These are phyloP conservation scores for Cirrhinus molitorella DNA, from an alignment of 2,797 vertebrate genomes.

Conservation along the genomic window DNA sequence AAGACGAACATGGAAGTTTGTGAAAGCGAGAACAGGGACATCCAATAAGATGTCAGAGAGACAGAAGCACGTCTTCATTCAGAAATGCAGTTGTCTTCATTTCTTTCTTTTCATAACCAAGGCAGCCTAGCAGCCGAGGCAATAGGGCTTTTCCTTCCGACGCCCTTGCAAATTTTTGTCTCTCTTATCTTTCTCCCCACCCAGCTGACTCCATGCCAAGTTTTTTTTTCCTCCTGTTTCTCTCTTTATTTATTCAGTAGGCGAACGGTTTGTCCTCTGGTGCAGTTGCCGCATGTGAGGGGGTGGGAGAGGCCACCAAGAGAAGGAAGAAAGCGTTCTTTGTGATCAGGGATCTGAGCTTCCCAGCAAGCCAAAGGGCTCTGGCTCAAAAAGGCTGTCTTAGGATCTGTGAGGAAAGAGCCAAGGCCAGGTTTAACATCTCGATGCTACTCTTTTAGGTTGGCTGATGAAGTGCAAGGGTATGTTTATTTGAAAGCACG, in stretches of 20 bases:
- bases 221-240: conserved; percentile 41
- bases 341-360: conserved; percentile 57
- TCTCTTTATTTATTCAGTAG: conserved; percentile 63
- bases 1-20: not conserved
- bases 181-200: conserved; percentile 56
- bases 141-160: conserved; percentile 56
- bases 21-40: not conserved
- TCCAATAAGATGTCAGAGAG: not conserved
- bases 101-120: no score
- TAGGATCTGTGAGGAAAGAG: conserved; percentile 36
- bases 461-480: not conserved
- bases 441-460: conserved; percentile 11
- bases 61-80: conserved; percentile 11
- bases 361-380: conserved; percentile 39
- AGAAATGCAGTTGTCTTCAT: conserved; percentile 26
- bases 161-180: conserved; percentile 51
- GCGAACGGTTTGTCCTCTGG: conserved; percentile 60
- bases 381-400: conserved; percentile 41
- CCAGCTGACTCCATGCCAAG: conserved; percentile 49
- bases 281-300: conserved; percentile 41
- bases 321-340: conserved; percentile 59
- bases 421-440: conserved; percentile 33
- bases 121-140: no score
- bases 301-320: conserved; percentile 48
- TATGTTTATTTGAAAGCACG: not conserved